Base-by-base conservation (phyloP, 2,797 vertebrate species). In the Cynodonichthys magdalenae region DNA sequence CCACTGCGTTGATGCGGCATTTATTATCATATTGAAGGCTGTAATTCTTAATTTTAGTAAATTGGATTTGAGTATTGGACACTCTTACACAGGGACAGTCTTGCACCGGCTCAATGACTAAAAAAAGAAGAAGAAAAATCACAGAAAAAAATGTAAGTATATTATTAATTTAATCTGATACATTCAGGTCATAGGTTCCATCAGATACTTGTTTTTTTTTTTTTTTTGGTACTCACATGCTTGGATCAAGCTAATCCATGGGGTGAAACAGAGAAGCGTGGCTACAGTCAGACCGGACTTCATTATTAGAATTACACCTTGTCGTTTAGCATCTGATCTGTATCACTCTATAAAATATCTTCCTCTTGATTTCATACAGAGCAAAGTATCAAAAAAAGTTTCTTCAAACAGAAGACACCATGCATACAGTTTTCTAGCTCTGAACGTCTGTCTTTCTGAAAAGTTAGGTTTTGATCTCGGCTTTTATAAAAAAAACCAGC, bases 211-310 rank as follows among this genome's bases (percentile, higher is more conserved):
- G 0, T 15, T n/a, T n/a, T n/a, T n/a, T n/a, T n/a, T n/a, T n/a
- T n/a, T n/a, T 27, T 18, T 64, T 8, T 5, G 14, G 14, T 63
- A 89, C 90, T 89, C 50, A 92, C 91, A 18, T 61, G 83, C 58
- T 8, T 64, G 17, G 53, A 53, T 61, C 1, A 24, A 11, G 41
- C 46, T 68, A 39, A 75, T 78, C 79, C 72, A 80, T 1, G 75
- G 50, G 27, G 47, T 46, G 28, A 77, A 17, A 72, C 63, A 84
- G 39, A 91, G 55, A 45, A 91, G 61, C 39, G 54, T 9, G 0
- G n/a, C 29, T 31, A 67, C 49, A 36, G 65, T 18, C 64, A 69
- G 45, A 11, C 17, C 53, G 53, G 45, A 5, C 34, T 44, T 69
- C 88, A 89, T 91, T 59, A 59, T 87, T 49, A 68, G 14, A 49